These are phyloP conservation scores for Triplophysa dalaica DNA, from an alignment of 2,113 vertebrate genomes.

Conservation along the genomic window DNA sequence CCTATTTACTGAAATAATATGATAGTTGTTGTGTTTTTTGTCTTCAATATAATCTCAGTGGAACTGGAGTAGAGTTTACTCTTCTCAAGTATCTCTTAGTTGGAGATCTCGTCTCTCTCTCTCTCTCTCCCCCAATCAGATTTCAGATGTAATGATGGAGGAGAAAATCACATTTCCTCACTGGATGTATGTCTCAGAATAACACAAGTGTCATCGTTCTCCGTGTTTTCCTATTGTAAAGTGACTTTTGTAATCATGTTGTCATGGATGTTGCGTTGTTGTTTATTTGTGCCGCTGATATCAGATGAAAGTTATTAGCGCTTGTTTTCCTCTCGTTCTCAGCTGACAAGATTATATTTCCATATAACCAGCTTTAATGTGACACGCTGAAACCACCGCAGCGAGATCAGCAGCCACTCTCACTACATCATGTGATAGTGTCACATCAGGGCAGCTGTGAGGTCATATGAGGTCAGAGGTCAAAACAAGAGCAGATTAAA, in stretches of 20 bases:
- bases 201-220: background rate
- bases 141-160: slow-evolving; percentile 70
- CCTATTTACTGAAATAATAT: slow-evolving; percentile 71
- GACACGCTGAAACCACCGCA: background rate
- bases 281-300: background rate
- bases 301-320: slow-evolving; percentile 10
- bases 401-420: too few species aligned
- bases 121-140: slow-evolving; percentile 66
- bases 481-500: too few species aligned
- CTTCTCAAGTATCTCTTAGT: too few species aligned
- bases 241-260: slow-evolving; percentile 55
- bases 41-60: slow-evolving; percentile 72
- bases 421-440: background rate
- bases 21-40: slow-evolving; percentile 63
- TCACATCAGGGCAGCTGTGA: too few species aligned
- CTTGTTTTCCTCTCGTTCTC: background rate
- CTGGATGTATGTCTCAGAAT: background rate
- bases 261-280: slow-evolving; percentile 49
- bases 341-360: background rate
- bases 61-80: slow-evolving; percentile 29
- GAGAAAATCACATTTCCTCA: slow-evolving; percentile 34
- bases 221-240: background rate
- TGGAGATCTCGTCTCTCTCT: slow-evolving; percentile 3
- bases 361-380: background rate
- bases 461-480: too few species aligned